A percentile compares a stretch with the other conserved stretches of the same genome.
Conservation (phyloP, 2,113 vertebrate species). For the Nymphicus hollandicus region DNA sequence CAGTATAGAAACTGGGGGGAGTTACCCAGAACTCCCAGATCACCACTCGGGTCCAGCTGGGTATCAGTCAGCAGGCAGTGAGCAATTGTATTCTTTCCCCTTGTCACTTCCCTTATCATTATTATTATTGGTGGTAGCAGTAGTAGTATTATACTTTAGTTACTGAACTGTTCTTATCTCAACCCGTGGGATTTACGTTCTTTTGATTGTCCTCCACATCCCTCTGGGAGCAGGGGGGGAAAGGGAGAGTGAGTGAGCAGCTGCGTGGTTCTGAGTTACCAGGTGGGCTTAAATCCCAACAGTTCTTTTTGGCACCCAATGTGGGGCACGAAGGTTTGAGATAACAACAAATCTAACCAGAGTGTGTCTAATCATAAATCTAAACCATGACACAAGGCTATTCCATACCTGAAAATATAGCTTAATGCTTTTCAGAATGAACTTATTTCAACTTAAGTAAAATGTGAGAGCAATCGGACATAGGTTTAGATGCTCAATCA, state of each 20-base stretch:
- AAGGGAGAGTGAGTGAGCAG: neutral
- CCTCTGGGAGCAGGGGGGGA: neutral
- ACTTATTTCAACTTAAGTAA: neutral
- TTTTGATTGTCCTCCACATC: neutral
- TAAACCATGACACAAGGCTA: neutral
- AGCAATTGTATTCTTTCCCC: neutral
- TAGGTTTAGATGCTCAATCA: neutral
- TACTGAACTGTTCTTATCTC: neutral
- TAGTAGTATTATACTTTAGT: neutral
- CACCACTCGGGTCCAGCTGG: neutral
- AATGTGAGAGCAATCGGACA: rapidly evolving
- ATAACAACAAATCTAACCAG: neutral
- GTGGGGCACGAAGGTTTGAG: neutral
- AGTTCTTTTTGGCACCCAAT: neutral
- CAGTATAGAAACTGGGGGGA: neutral
- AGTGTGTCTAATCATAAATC: neutral
- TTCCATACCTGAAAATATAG: neutral
- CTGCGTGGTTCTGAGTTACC: neutral
- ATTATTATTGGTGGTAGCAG: neutral
- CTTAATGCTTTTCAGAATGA: neutral
- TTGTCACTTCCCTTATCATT: neutral
- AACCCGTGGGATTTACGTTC: neutral
- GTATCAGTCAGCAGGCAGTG: neutral
- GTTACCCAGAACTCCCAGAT: neutral
- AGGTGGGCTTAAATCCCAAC: neutral